Evolutionary conservation across 2,888 invertebrate genomes (phyloP).

Genomic region (Caenorhabditis imperialis): DNA sequence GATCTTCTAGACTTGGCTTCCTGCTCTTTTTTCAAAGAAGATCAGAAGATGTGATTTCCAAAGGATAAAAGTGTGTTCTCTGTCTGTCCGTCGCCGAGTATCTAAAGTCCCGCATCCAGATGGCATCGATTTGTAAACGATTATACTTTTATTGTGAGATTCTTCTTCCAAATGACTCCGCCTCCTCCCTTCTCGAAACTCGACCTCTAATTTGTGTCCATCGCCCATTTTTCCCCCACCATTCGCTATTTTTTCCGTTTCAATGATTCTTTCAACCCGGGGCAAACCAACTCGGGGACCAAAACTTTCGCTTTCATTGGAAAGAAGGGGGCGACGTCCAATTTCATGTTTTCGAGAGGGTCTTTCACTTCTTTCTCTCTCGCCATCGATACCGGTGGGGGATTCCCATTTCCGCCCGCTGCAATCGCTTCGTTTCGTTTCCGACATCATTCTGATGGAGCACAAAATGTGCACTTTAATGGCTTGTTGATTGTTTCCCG

Average conservation of each 20-base stretch:
- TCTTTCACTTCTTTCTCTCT: not conserved
- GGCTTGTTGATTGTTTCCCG: conserved; percentile 26
- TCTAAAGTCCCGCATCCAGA: conserved; percentile 14
- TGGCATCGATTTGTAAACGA: conserved; percentile 30
- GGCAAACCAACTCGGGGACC: too few species aligned
- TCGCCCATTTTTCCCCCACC: not conserved
- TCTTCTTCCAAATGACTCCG: conserved; percentile 1
- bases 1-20: too few species aligned
- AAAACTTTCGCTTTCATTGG: conserved; percentile 46
- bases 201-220: not conserved
- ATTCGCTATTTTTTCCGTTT: conserved; percentile 27
- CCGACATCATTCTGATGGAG: conserved; percentile 6
- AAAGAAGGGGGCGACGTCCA: not conserved
- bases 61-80: too few species aligned
- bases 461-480: conserved; percentile 20
- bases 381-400: conserved; percentile 21
- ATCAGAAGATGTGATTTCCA: too few species aligned
- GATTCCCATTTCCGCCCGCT: conserved; percentile 38
- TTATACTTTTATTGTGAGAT: conserved; percentile 1
- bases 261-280: too few species aligned
- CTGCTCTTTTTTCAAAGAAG: too few species aligned
- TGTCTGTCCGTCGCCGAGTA: too few species aligned
- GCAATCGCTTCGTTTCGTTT: not conserved
- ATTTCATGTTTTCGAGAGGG: conserved; percentile 31
- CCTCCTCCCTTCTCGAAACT: not conserved